Conservation (phyloP, 2,797 vertebrate genomes). For the Hyperoplus lanceolatus region DNA sequence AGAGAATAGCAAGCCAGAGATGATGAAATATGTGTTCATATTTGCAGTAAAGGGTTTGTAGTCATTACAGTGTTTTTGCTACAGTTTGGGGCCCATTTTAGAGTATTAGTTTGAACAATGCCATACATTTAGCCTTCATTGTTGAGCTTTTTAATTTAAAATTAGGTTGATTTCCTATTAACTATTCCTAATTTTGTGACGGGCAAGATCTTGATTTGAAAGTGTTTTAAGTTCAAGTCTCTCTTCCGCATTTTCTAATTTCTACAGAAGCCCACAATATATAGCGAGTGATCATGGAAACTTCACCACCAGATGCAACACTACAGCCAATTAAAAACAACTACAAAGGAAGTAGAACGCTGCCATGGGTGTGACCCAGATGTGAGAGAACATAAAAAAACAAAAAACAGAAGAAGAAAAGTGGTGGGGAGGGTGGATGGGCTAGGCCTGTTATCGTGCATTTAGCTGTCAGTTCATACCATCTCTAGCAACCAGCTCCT, state of each 20-base stretch:
- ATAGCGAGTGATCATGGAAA: slow-evolving; percentile 51
- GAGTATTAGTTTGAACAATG: not conserved
- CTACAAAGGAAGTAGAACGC: slow-evolving; percentile 57
- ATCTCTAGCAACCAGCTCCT: slow-evolving; percentile 44
- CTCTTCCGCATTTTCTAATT: slow-evolving; percentile 28
- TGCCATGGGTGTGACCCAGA: slow-evolving; percentile 47
- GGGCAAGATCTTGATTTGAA: slow-evolving; percentile 9
- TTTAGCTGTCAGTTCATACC: slow-evolving; percentile 52
- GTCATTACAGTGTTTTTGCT: not conserved
- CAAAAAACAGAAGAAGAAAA: not conserved
- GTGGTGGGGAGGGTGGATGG: not conserved
- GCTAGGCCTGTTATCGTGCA: slow-evolving; percentile 27
- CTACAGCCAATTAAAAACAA: slow-evolving; percentile 57
- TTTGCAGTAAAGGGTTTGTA: slow-evolving; percentile 18
- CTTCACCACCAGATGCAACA: slow-evolving; percentile 43
- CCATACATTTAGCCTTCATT: not conserved
- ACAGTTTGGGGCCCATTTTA: not conserved
- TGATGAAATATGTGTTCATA: slow-evolving; percentile 50
- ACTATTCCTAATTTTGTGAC: not conserved
- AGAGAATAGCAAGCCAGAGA: slow-evolving; percentile 47
- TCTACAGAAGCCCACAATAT: slow-evolving; percentile 37
- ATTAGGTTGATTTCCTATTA: slow-evolving; percentile 1
- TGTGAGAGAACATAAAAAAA: slow-evolving; percentile 23
- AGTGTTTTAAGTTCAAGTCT: slow-evolving; percentile 14
- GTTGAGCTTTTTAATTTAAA: no score